Evolutionary conservation across 2,888 invertebrate species (phyloP).

Genomic region (Orthosia gothica): DNA sequence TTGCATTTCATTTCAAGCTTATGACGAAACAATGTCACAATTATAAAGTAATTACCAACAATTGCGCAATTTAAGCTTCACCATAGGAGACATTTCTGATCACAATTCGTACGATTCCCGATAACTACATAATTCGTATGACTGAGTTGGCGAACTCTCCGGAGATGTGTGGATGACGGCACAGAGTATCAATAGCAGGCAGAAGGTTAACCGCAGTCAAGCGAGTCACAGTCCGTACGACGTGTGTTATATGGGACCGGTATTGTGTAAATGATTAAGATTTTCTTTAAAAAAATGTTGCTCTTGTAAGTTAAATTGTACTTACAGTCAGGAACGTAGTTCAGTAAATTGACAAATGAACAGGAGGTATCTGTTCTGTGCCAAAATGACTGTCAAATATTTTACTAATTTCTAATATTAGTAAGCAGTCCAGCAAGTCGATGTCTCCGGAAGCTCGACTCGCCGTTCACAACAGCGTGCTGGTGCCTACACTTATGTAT

Average conservation of each 20-base stretch:
- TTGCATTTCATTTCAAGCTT: too few species aligned
- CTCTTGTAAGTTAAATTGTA: background rate
- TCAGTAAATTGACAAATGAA: too few species aligned
- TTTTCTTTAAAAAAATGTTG: background rate
- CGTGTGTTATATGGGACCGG: background rate
- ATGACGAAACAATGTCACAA: too few species aligned
- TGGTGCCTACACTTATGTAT: too few species aligned
- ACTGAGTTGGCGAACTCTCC: slow-evolving; percentile 38
- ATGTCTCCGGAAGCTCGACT: too few species aligned
- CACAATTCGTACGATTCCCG: background rate
- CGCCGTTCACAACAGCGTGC: too few species aligned
- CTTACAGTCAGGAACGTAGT: background rate
- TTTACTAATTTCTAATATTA: too few species aligned
- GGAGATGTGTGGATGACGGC: slow-evolving; percentile 48
- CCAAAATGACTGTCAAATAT: too few species aligned
- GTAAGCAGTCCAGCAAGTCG: too few species aligned
- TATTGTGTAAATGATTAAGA: slow-evolving; percentile 4
- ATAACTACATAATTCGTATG: slow-evolving; percentile 43
- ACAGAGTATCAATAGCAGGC: slow-evolving; percentile 62
- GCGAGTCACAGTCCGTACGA: slow-evolving; percentile 16
- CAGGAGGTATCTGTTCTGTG: too few species aligned
- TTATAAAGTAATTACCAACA: background rate
- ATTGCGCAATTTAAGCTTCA: background rate
- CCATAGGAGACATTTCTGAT: background rate
- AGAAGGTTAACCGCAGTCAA: slow-evolving; percentile 61